A percentile compares a stretch with the other conserved stretches of the same genome.
These are phyloP conservation scores for Motacilla tschutschensis DNA, from an alignment of 2,113 vertebrate species.

Conservation along the genomic window DNA sequence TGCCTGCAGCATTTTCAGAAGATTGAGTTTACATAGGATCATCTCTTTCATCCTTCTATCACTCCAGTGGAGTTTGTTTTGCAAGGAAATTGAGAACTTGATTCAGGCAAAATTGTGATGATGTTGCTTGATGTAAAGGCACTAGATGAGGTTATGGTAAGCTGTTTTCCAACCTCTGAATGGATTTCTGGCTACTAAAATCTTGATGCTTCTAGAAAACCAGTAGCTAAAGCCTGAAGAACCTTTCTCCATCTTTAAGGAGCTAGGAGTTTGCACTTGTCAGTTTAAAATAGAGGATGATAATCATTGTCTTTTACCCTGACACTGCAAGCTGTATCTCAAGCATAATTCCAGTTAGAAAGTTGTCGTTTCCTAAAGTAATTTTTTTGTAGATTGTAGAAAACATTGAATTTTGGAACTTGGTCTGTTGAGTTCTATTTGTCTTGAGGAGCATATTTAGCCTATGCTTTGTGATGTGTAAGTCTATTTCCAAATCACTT, in stretches of 20 bases:
- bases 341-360: background rate
- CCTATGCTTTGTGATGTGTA: accelerated
- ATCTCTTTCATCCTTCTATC: background rate
- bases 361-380: background rate
- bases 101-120: background rate
- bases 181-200: background rate
- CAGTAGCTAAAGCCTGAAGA: background rate
- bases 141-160: background rate
- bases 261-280: background rate
- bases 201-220: background rate
- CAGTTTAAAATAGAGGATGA: background rate
- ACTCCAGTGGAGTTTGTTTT: conserved; percentile 3
- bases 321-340: background rate
- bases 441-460: background rate
- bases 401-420: background rate
- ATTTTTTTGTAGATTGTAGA: background rate
- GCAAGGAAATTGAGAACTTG: background rate
- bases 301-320: background rate
- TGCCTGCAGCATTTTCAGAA: conserved; percentile 3
- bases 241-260: background rate
- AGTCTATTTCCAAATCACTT: background rate
- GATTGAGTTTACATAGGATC: conserved; percentile 14
- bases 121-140: background rate
- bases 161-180: background rate
- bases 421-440: background rate